Evolutionary conservation across 2,113 vertebrate genomes (phyloP).

Genomic region (Casuarius casuarius): DNA sequence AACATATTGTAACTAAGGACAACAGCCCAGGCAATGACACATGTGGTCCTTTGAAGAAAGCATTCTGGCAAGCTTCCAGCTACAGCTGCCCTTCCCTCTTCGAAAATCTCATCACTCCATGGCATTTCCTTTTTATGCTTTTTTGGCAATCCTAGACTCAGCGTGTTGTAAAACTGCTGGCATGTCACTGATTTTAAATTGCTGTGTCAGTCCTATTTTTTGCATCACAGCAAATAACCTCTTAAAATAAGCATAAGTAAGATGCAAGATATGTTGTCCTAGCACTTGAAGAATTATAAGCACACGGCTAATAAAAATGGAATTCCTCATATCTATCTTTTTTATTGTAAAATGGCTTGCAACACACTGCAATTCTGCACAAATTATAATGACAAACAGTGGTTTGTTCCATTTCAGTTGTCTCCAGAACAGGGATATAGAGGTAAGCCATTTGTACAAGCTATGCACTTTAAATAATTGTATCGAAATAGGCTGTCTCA

Average conservation of each 20-base stretch:
- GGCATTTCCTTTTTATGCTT: neutral
- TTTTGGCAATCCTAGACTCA: neutral
- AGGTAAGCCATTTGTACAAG: neutral
- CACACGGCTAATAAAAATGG: constrained; percentile 57
- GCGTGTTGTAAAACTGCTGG: constrained; percentile 31
- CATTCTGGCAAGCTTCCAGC: neutral
- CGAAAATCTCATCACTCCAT: constrained; percentile 10
- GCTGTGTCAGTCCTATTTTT: constrained; percentile 48
- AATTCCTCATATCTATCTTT: constrained; percentile 6
- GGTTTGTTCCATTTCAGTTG: neutral
- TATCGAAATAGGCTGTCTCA: neutral
- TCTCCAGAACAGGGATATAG: neutral
- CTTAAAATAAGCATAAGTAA: constrained; percentile 48
- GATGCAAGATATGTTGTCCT: constrained; percentile 22
- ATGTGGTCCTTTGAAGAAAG: neutral
- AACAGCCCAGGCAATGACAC: neutral
- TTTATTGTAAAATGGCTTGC: constrained; percentile 3
- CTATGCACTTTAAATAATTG: neutral
- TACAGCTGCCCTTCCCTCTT: constrained; percentile 10
- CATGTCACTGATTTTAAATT: constrained; percentile 37
- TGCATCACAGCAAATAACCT: constrained; percentile 44
- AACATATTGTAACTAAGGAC: neutral
- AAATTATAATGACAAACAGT: neutral
- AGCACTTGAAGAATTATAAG: constrained; percentile 61
- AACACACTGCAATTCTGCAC: neutral